Percentiles rank a stretch among this genome's conserved stretches.
phyloP scores from a whole-genome alignment of 37 sponge, comb jelly and placozoan genomes.

The Agelas oroides region DNA sequence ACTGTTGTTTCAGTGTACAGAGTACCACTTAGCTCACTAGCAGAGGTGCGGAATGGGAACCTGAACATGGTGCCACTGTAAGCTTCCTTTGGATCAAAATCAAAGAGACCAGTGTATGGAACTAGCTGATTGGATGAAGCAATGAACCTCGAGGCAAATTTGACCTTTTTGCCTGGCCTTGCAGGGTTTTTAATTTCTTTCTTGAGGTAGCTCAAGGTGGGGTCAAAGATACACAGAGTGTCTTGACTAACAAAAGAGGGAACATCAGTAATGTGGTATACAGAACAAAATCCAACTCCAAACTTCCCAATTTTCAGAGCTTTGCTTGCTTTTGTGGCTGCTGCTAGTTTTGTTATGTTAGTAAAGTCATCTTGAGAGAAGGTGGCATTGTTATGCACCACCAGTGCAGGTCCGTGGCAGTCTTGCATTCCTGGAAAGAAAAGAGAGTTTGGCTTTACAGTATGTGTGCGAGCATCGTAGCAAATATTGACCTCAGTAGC shows the following conservation, averaged over 20 bases:
- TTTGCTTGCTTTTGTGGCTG: conserved; percentile 66
- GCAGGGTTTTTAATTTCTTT: conserved; percentile 40
- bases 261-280: conserved; percentile 78
- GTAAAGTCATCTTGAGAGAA: conserved; percentile 73
- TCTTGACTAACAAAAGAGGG: conserved; percentile 60
- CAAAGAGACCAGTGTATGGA: conserved; percentile 49
- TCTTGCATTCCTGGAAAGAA: conserved; percentile 55
- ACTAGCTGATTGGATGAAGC: conserved; percentile 18
- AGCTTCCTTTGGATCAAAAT: conserved; percentile 15
- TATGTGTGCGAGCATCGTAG: conserved; percentile 50
- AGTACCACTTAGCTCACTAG: conserved; percentile 42
- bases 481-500: conserved; percentile 67
- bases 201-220: conserved; percentile 49
- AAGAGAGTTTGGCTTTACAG: not conserved
- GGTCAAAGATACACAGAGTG: conserved; percentile 63
- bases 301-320: conserved; percentile 69
- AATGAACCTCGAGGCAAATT: conserved; percentile 8
- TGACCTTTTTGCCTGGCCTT: conserved; percentile 48
- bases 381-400: conserved; percentile 45
- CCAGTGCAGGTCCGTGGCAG: conserved; percentile 63
- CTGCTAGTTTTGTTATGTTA: conserved; percentile 75
- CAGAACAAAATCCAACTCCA: conserved; percentile 74
- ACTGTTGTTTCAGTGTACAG: conserved; percentile 9
- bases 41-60: conserved; percentile 55
- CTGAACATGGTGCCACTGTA: conserved; percentile 62